Evolutionary conservation across 1,140 invertebrate species (phyloP).

Genomic region (Papilio aristodemus): DNA sequence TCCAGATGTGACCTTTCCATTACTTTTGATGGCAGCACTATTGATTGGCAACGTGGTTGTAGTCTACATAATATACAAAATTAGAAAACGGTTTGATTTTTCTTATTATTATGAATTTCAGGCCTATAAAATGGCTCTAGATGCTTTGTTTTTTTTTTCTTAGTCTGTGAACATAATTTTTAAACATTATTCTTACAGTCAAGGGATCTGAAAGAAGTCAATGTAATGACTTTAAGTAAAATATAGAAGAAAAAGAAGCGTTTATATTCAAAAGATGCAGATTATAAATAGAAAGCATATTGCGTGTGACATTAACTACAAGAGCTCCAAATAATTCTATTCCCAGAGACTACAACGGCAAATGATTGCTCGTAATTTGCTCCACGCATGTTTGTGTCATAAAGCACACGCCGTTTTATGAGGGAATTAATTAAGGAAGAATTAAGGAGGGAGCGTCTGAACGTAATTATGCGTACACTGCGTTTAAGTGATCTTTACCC

Average conservation of each 20-base stretch:
- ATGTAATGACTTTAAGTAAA: background rate
- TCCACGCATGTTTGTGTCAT: conserved; percentile 17
- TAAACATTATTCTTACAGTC: background rate
- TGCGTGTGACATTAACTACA: background rate
- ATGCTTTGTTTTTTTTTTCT: background rate
- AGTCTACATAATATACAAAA: background rate
- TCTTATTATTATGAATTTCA: background rate
- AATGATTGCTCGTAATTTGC: conserved; percentile 19
- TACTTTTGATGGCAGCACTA: background rate
- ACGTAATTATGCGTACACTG: conserved; percentile 12
- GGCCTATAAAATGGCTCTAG: background rate
- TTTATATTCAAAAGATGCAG: too few relatives aligned
- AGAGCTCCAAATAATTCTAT: background rate
- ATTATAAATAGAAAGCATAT: too few relatives aligned
- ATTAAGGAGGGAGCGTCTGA: conserved; percentile 15
- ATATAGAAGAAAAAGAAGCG: too few relatives aligned
- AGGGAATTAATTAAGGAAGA: conserved; percentile 22
- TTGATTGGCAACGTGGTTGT: background rate
- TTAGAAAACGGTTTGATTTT: conserved; percentile 4
- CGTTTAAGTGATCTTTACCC: conserved; percentile 19
- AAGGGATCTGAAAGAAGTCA: background rate
- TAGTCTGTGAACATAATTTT: too few relatives aligned
- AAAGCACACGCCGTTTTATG: conserved; percentile 17
- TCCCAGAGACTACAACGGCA: background rate
- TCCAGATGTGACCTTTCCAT: background rate